Base-by-base conservation (phyloP, 1,140 invertebrate genomes). In the Aphaenogaster floridana region DNA sequence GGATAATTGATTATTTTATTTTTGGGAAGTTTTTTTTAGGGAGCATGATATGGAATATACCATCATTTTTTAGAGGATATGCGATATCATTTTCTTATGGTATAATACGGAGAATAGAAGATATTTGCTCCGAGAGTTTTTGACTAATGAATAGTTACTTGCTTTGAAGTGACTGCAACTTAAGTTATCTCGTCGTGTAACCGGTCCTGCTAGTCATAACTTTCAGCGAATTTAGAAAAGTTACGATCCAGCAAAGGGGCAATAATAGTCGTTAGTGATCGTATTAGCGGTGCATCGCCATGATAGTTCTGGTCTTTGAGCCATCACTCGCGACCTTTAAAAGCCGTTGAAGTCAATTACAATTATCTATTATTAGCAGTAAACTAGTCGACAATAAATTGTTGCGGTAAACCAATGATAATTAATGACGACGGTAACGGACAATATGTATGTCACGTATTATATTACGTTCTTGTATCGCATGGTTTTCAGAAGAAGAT, bases 261-360 rank as follows among this genome's bases (percentile, higher is more conserved):
- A 50, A 9, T 36, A 28, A 13, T 21, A 50, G 28, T 28, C 21
- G 15, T 52, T 79, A 50, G 17, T 34, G 79, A 83, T 48, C 66
- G 34, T 13, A n/a, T 69, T 57, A 69, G 6, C 63, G 48, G 28
- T 36, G 39, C n/a, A 5, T 57, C 50, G 39, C 28, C 13, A 45
- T 42, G 28, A 15, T 63, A 74, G 42, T 36, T 45, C 7, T 61
- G 68, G 7, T 48, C 39, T 79, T 45, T 2, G 39, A 66, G 36
- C 8, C 68, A n/a, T 52, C 77, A 71, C 5, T 80, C 57, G n/a
- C 39, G 42, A 74, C 15, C 80, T 87, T 87, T 45, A 71, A 61
- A 88, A 71, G 50, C 48, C 86, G 72, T 71, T 21, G 39, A 61
- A 59, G 59, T 57, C 68, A 66, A 86, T 68, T 59, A 86, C 36